These are phyloP conservation scores for Strigamia maritima DNA, from an alignment of 2,888 invertebrate genomes.

Conservation along the genomic window DNA sequence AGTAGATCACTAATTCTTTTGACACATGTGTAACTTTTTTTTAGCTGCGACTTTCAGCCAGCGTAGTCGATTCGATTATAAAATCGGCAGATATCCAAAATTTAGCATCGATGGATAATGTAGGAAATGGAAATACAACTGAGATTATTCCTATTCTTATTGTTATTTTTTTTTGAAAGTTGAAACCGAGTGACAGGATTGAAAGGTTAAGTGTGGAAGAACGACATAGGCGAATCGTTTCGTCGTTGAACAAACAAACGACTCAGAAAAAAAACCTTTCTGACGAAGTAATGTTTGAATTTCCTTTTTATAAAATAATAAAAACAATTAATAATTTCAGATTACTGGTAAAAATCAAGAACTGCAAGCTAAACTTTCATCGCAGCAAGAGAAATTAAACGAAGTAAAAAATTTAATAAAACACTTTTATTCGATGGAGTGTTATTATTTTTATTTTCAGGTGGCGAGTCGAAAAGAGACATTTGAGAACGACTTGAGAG, in stretches of 20 bases:
- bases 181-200: neutral
- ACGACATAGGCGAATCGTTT: conserved; percentile 51
- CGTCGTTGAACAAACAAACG: conserved; percentile 51
- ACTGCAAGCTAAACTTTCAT: neutral
- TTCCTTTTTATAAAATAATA: neutral
- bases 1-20: neutral
- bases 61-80: neutral
- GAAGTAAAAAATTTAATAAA: no score
- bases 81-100: neutral
- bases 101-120: neutral
- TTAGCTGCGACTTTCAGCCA: neutral
- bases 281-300: conserved; percentile 59
- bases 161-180: neutral
- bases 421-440: no score
- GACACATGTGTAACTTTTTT: neutral
- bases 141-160: no score
- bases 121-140: no score
- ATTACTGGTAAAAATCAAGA: no score
- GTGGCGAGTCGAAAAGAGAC: neutral
- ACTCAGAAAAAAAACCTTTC: conserved; percentile 49
- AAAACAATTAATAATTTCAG: no score
- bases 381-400: neutral
- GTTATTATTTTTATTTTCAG: no score
- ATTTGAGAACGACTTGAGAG: neutral
- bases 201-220: conserved; percentile 49